phyloP scores from a whole-genome alignment of 1,140 invertebrate species.

The Leptoteleia sp. region DNA sequence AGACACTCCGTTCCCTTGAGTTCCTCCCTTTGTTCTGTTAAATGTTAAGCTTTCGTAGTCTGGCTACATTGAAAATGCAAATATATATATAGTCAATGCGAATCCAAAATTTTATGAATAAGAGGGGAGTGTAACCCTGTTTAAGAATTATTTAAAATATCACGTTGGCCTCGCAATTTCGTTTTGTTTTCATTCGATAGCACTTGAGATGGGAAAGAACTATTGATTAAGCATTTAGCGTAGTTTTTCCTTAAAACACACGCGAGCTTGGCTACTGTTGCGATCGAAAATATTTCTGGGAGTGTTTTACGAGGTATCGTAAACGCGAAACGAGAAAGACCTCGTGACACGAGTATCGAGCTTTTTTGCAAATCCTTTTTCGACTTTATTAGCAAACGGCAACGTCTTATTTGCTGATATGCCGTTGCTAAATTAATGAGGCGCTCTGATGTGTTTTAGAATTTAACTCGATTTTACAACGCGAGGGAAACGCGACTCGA shows the following conservation, averaged over 20 bases:
- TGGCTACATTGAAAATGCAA: constrained; percentile 3
- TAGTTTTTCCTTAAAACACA: too few species aligned
- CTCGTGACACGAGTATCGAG: not conserved
- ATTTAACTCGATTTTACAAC: not conserved
- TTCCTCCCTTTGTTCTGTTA: not conserved
- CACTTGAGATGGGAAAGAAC: too few species aligned
- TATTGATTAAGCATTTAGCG: too few species aligned
- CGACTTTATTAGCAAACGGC: not conserved
- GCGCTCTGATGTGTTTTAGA: not conserved
- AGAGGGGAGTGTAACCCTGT: too few species aligned
- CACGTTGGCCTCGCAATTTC: too few species aligned
- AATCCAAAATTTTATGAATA: too few species aligned
- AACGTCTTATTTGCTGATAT: not conserved
- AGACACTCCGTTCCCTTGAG: too few species aligned
- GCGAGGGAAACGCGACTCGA: not conserved
- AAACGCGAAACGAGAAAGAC: not conserved
- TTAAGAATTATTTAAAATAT: too few species aligned
- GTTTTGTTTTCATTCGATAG: too few species aligned
- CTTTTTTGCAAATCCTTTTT: constrained; percentile 7
- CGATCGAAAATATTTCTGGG: not conserved
- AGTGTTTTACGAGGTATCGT: constrained; percentile 10
- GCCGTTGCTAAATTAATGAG: not conserved
- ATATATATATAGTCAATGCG: too few species aligned
- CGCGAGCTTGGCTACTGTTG: too few species aligned
- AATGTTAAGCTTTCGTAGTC: constrained; percentile 7